These are phyloP conservation scores for Malurus melanocephalus DNA, from an alignment of 2,113 vertebrate species.

Conservation along the genomic window DNA sequence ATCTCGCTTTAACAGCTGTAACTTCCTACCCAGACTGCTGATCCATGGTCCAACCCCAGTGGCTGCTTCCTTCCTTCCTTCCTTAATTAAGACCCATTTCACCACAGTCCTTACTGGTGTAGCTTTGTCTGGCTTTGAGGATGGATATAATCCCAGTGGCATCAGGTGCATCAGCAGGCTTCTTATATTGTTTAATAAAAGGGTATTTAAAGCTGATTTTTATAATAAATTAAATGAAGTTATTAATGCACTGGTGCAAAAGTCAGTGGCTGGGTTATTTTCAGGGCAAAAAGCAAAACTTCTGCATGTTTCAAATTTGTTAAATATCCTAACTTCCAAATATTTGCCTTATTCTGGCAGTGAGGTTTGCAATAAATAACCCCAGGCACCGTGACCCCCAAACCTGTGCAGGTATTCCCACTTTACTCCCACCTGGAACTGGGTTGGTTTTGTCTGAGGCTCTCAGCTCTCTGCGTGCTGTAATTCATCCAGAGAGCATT, in stretches of 20 bases:
- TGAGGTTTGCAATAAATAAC: background rate
- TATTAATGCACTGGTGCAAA: background rate
- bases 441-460: background rate
- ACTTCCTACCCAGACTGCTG: background rate
- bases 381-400: rapidly evolving
- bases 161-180: background rate
- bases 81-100: background rate
- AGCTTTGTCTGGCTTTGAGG: background rate
- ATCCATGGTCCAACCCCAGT: background rate
- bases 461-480: background rate
- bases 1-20: background rate
- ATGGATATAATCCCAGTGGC: background rate
- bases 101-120: background rate
- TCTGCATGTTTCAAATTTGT: background rate
- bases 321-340: background rate
- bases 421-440: background rate
- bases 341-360: background rate
- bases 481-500: background rate
- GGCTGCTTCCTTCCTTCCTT: background rate
- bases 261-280: background rate
- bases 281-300: background rate
- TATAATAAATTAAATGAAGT: background rate
- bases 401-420: background rate
- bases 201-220: background rate
- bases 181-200: background rate